Evolutionary conservation across 2,797 vertebrate genomes (phyloP).

Genomic region (Spondyliosoma cantharus): DNA sequence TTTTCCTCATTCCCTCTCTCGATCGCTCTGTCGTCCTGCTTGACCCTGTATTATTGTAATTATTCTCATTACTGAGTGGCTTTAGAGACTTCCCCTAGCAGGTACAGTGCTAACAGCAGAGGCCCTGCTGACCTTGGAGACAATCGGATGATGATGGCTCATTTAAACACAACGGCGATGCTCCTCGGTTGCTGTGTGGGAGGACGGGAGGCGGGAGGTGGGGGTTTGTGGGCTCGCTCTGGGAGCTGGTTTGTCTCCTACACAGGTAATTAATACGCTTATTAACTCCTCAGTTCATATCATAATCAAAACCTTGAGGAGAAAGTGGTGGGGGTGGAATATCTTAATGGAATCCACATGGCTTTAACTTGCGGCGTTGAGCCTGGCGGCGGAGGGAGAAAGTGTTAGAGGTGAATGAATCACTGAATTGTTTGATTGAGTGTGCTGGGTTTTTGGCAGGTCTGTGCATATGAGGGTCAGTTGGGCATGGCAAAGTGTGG

Average conservation of each 20-base stretch:
- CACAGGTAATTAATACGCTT: conserved; percentile 80
- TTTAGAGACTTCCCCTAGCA: conserved; percentile 53
- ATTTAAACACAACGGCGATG: conserved; percentile 54
- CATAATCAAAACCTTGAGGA: conserved; percentile 61
- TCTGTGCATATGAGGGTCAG: conserved; percentile 7
- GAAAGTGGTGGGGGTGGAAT: conserved; percentile 55
- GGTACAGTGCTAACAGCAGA: conserved; percentile 41
- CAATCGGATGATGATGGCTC: conserved; percentile 57
- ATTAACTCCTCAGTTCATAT: conserved; percentile 77
- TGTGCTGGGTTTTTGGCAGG: conserved; percentile 22
- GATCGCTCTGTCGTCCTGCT: conserved; percentile 32
- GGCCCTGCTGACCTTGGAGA: conserved; percentile 64
- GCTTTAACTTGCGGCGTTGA: conserved; percentile 45
- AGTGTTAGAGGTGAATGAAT: conserved; percentile 58
- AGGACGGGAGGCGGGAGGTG: not conserved
- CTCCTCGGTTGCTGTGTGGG: conserved; percentile 37
- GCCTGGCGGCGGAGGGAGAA: not conserved
- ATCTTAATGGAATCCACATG: conserved; percentile 57
- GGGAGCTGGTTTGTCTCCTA: conserved; percentile 73
- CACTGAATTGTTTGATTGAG: conserved; percentile 41
- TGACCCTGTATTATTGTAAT: conserved; percentile 74
- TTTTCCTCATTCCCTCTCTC: conserved; percentile 18
- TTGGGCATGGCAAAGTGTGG: conserved; percentile 15
- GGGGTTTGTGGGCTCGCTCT: conserved; percentile 24
- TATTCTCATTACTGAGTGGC: conserved; percentile 62